Evolutionary conservation across 2,888 invertebrate species (phyloP).

Genomic region (Tipula lateralis): DNA sequence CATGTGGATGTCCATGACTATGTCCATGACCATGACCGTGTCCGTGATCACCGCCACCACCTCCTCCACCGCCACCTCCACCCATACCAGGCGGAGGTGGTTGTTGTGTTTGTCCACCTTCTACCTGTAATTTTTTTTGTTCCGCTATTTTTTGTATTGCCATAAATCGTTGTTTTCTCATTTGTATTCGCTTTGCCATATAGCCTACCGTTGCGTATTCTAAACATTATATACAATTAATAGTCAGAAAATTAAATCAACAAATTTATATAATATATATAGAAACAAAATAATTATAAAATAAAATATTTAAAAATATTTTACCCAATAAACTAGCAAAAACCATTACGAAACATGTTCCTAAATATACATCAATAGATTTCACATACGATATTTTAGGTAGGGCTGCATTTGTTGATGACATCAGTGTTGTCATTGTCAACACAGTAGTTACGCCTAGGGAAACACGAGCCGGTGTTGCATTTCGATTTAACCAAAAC

Average conservation of each 20-base stretch:
- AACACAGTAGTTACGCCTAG: constrained; percentile 92
- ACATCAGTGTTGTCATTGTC: constrained; percentile 97
- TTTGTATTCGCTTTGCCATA: constrained; percentile 95
- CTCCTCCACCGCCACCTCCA: constrained; percentile 39
- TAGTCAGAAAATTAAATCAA: background rate
- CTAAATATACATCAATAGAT: constrained; percentile 94
- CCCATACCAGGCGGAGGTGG: constrained; percentile 67
- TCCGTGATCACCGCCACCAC: constrained; percentile 51
- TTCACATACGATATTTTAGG: constrained; percentile 98
- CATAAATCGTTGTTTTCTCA: constrained; percentile 88
- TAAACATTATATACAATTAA: constrained; percentile 49
- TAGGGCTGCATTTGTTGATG: constrained; percentile 91
- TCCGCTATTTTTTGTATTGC: constrained; percentile 88
- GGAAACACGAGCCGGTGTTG: constrained; percentile 89
- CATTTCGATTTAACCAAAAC: constrained; percentile 93
- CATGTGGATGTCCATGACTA: constrained; percentile 52
- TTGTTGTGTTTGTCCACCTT: constrained; percentile 70
- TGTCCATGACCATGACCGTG: constrained; percentile 51
- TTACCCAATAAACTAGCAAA: constrained; percentile 94
- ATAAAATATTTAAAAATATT: constrained; percentile 39
- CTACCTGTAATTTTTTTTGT: constrained; percentile 81
- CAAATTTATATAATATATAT: background rate
- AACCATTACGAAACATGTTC: constrained; percentile 98
- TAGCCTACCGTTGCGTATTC: constrained; percentile 98
- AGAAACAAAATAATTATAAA: constrained; percentile 14